Percentiles rank a stretch among this genome's conserved stretches.
Evolutionary conservation across 1,140 invertebrate species (phyloP).

Genomic region (Mycetomoellerius zeteki): DNA sequence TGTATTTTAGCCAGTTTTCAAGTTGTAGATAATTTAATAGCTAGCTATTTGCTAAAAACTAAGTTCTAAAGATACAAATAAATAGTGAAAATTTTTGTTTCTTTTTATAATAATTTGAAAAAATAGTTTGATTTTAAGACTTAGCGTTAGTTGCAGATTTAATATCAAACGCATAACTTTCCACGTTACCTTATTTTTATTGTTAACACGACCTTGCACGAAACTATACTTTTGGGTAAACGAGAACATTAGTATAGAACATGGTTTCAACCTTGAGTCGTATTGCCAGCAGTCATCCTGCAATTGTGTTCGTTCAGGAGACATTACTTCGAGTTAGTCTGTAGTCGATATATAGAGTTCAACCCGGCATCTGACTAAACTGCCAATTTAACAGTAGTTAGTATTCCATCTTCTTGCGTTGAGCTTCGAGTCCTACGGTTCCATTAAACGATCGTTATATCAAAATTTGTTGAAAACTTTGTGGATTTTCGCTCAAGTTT

Average conservation of each 20-base stretch:
- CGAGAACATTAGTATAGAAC: constrained; percentile 28
- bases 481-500: constrained; percentile 30
- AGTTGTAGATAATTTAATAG: background rate
- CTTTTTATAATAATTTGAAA: background rate
- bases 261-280: constrained; percentile 45
- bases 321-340: constrained; percentile 61
- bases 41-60: background rate
- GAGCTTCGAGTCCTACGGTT: constrained; percentile 20
- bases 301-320: constrained; percentile 51
- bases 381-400: constrained; percentile 62
- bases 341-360: constrained; percentile 46
- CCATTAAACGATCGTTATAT: constrained; percentile 59
- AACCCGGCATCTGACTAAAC: constrained; percentile 46
- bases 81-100: background rate
- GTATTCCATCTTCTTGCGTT: constrained; percentile 47
- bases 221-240: constrained; percentile 29
- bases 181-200: background rate
- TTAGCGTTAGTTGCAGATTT: background rate
- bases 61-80: background rate
- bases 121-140: background rate
- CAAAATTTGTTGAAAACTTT: constrained; percentile 53
- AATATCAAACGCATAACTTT: background rate
- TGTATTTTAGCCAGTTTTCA: background rate
- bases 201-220: background rate
- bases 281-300: constrained; percentile 51